Evolutionary conservation across 2,113 vertebrate species (phyloP).

Genomic region (Madoqua kirkii): DNA sequence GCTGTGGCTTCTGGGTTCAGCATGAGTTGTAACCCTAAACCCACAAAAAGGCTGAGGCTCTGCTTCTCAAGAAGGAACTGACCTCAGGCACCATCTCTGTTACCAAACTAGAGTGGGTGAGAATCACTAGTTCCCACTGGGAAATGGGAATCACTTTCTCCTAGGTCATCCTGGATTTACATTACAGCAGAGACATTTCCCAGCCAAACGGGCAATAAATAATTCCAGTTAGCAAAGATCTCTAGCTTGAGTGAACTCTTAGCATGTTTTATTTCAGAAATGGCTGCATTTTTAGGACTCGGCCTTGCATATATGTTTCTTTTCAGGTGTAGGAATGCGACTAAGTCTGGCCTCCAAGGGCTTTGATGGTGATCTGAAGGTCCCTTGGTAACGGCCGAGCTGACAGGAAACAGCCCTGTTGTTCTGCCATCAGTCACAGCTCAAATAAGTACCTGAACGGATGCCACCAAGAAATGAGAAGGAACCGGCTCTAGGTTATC

Average conservation of each 20-base stretch:
- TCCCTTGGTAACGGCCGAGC: not conserved
- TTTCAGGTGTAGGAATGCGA: not conserved
- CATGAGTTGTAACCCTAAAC: not conserved
- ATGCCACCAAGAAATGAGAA: not conserved
- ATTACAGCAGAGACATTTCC: not conserved
- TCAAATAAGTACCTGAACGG: not conserved
- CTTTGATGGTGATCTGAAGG: not conserved
- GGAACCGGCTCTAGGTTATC: not conserved
- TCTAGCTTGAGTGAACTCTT: slow-evolving; percentile 19
- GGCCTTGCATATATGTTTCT: not conserved
- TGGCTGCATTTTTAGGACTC: not conserved
- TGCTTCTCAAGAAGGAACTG: not conserved
- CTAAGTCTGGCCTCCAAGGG: not conserved
- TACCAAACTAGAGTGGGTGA: not conserved
- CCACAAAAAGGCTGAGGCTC: not conserved
- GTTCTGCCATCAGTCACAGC: not conserved
- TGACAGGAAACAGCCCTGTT: not conserved
- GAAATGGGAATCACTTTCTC: not conserved
- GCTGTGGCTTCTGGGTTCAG: not conserved
- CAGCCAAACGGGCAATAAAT: slow-evolving; percentile 8
- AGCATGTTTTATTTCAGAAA: slow-evolving; percentile 21
- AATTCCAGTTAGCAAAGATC: not conserved
- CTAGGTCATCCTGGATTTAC: not conserved
- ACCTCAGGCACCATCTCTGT: not conserved
- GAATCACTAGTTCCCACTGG: not conserved